A percentile compares a stretch with the other conserved stretches of the same genome.
These are phyloP conservation scores for Petromus typicus DNA, from an alignment of 2,113 vertebrate genomes.

Conservation along the genomic window DNA sequence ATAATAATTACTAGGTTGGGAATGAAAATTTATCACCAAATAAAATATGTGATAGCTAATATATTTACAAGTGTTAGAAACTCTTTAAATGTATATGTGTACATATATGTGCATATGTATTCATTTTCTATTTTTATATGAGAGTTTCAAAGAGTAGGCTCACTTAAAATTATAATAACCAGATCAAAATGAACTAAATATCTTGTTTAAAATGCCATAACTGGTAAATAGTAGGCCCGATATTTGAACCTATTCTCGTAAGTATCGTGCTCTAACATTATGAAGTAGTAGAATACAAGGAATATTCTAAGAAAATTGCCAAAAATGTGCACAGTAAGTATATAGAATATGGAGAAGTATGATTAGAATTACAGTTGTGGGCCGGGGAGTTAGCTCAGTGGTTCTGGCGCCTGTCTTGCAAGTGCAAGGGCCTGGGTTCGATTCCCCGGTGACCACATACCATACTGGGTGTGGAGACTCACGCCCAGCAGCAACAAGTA, in stretches of 20 bases:
- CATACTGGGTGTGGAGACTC: no score
- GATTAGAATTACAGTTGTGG: neutral
- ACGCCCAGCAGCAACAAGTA: no score
- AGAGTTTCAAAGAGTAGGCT: neutral
- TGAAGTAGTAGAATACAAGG: neutral
- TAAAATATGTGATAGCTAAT: constrained; percentile 44
- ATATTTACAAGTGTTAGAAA: neutral
- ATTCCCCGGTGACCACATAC: no score
- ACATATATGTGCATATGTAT: no score
- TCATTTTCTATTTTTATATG: neutral
- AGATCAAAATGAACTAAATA: neutral
- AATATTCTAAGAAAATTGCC: neutral
- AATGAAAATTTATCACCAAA: constrained; percentile 38
- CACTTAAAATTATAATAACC: neutral
- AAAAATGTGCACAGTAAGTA: neutral
- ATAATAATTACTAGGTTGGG: constrained; percentile 37
- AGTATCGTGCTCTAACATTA: neutral
- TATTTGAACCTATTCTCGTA: neutral
- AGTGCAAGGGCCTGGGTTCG: no score
- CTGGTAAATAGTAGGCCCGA: neutral
- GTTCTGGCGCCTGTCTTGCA: no score
- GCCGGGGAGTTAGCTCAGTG: no score
- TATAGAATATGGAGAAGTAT: neutral
- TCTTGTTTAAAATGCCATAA: constrained; percentile 14
- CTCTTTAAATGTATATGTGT: neutral